Evolutionary conservation across 1,140 invertebrate genomes (phyloP).

Genomic region (Leucophenga varia): DNA sequence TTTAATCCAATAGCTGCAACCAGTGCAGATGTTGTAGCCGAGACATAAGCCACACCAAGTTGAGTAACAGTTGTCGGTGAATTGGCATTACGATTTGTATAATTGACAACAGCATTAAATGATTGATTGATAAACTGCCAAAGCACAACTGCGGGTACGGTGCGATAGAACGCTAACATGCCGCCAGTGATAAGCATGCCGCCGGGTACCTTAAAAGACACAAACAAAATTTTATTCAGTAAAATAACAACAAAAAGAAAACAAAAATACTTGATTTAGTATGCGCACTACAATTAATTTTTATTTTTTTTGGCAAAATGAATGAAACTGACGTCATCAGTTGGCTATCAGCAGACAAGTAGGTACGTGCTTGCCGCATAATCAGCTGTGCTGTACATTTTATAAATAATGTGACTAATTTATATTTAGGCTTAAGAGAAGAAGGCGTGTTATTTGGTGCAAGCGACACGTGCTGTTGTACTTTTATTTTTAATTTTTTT

Average conservation of each 20-base stretch:
- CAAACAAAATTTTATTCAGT: constrained; percentile 42
- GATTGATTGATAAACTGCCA: constrained; percentile 99
- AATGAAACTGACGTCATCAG: constrained; percentile 14
- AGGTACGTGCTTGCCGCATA: no score
- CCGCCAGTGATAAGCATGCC: constrained; percentile 96
- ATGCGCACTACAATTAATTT: constrained; percentile 6
- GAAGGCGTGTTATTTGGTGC: no score
- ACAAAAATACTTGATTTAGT: neutral
- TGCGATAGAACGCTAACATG: constrained; percentile 98
- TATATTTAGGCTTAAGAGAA: no score
- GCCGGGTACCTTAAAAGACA: constrained; percentile 84
- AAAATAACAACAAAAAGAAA: neutral
- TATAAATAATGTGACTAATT: no score
- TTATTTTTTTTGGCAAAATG: neutral
- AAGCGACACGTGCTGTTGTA: no score
- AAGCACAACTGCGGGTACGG: constrained; percentile 90
- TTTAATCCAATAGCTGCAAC: constrained; percentile 84
- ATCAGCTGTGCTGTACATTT: no score
- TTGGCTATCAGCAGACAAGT: no score
- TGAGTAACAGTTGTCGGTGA: constrained; percentile 82
- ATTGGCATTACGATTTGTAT: constrained; percentile 97
- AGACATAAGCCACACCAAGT: constrained; percentile 84
- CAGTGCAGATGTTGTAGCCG: constrained; percentile 90
- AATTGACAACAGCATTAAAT: constrained; percentile 98
- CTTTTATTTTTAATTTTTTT: no score